These are phyloP conservation scores for Melanostigma gelatinosum DNA, from an alignment of 2,113 vertebrate genomes.

Conservation along the genomic window DNA sequence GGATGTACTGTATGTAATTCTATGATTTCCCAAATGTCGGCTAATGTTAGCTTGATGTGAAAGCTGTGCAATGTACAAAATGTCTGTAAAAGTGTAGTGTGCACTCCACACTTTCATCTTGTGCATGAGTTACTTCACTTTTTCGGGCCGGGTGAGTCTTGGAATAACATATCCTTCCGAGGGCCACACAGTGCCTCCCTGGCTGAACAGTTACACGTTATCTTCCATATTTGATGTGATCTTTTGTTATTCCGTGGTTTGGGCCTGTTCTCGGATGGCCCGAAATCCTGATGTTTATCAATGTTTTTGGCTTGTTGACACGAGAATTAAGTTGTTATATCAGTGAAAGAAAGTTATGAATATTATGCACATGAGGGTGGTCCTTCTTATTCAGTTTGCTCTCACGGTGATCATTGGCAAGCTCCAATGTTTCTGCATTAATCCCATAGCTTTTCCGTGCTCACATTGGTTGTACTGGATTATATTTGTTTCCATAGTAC, in stretches of 20 bases:
- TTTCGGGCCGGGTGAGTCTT: not conserved
- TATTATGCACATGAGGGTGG: slow-evolving; percentile 39
- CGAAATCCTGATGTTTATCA: slow-evolving; percentile 18
- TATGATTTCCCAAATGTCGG: not conserved
- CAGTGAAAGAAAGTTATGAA: slow-evolving; percentile 30
- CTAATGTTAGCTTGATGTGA: not conserved
- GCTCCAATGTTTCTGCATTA: slow-evolving; percentile 18
- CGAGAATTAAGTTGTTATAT: slow-evolving; percentile 31
- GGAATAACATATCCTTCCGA: not conserved
- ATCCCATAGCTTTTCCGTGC: not conserved
- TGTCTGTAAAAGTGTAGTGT: not conserved
- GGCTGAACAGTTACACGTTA: not conserved
- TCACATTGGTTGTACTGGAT: not conserved
- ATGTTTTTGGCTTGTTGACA: slow-evolving; percentile 39
- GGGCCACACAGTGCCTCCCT: slow-evolving; percentile 8
- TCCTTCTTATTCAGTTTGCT: slow-evolving; percentile 22
- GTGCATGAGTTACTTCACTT: not conserved
- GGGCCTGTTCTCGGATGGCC: not conserved
- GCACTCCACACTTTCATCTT: not conserved
- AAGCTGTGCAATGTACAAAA: not conserved
- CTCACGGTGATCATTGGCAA: slow-evolving; percentile 11
- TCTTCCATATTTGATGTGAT: slow-evolving; percentile 35
- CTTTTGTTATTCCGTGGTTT: slow-evolving; percentile 47
- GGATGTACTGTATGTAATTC: not conserved
- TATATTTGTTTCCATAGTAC: slow-evolving; percentile 35